Evolutionary conservation across 64 coral and sea anemone species (phyloP).

Genomic region (Catalaphyllia jardinei): DNA sequence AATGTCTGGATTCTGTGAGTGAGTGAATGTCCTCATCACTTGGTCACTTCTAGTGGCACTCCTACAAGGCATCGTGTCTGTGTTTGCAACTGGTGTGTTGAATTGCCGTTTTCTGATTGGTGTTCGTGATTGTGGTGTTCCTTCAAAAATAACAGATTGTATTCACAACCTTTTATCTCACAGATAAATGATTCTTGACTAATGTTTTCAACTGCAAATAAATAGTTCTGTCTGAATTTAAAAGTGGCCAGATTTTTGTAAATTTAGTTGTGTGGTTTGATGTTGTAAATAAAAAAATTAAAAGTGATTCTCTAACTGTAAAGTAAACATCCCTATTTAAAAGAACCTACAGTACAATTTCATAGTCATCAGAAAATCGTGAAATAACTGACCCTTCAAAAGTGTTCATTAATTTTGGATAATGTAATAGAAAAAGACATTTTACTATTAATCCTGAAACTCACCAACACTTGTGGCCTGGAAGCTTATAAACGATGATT

Average conservation of each 20-base stretch:
- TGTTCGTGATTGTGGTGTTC: conserved; percentile 15
- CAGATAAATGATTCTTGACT: too few relatives aligned
- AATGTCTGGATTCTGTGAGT: background rate
- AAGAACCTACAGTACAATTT: too few relatives aligned
- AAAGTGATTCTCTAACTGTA: too few relatives aligned
- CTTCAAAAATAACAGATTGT: background rate
- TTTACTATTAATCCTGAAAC: background rate
- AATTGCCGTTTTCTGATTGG: conserved; percentile 34
- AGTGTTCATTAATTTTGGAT: background rate
- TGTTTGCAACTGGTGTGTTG: conserved; percentile 5
- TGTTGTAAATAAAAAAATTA: too few relatives aligned
- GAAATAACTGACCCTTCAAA: too few relatives aligned
- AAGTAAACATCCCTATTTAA: too few relatives aligned
- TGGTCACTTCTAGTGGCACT: background rate
- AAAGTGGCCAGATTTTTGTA: too few relatives aligned
- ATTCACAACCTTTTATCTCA: background rate
- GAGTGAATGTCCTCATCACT: background rate
- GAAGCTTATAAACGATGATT: background rate
- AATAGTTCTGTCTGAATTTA: too few relatives aligned
- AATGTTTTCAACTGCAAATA: too few relatives aligned
- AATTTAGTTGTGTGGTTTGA: too few relatives aligned
- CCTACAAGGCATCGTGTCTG: background rate
- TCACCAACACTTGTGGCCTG: background rate
- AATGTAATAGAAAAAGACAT: too few relatives aligned
- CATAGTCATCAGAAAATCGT: too few relatives aligned